Evolutionary conservation across 2,888 invertebrate species (phyloP).

Genomic region (Priocnemis perturbator): DNA sequence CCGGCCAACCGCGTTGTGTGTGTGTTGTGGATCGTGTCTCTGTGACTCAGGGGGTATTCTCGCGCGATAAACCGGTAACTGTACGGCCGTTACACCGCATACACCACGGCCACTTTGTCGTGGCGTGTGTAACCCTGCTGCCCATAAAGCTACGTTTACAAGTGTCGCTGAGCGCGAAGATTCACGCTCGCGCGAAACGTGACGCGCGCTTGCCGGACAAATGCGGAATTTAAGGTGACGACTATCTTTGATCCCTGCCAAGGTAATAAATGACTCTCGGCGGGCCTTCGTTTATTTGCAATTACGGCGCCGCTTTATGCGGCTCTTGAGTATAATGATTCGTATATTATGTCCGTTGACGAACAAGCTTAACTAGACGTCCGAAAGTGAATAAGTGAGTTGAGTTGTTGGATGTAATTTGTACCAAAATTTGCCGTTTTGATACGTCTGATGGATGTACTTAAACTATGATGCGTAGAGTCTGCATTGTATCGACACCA

Average conservation of each 20-base stretch:
- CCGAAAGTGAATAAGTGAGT: too few relatives aligned
- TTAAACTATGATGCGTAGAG: too few relatives aligned
- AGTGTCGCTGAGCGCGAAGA: slow-evolving; percentile 52
- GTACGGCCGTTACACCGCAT: slow-evolving; percentile 52
- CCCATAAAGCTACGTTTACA: slow-evolving; percentile 55
- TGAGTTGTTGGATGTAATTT: too few relatives aligned
- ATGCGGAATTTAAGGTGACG: slow-evolving; percentile 44
- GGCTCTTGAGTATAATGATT: too few relatives aligned
- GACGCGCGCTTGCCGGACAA: slow-evolving; percentile 37
- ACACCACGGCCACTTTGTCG: slow-evolving; percentile 59
- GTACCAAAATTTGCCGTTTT: too few relatives aligned
- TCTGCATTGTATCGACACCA: too few relatives aligned
- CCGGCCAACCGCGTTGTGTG: background rate
- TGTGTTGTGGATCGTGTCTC: slow-evolving; percentile 21
- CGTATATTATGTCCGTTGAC: too few relatives aligned
- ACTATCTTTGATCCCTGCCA: slow-evolving; percentile 5
- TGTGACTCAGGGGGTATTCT: slow-evolving; percentile 46
- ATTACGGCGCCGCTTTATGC: too few relatives aligned
- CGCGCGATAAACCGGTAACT: slow-evolving; percentile 57
- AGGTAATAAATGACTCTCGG: too few relatives aligned
- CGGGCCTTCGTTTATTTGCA: too few relatives aligned
- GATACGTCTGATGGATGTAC: too few relatives aligned
- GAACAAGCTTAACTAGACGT: too few relatives aligned
- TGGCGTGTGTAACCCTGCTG: slow-evolving; percentile 40
- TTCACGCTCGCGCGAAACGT: slow-evolving; percentile 47